Conservation (phyloP, 2,888 invertebrate genomes). For the Orthosia gothica region DNA sequence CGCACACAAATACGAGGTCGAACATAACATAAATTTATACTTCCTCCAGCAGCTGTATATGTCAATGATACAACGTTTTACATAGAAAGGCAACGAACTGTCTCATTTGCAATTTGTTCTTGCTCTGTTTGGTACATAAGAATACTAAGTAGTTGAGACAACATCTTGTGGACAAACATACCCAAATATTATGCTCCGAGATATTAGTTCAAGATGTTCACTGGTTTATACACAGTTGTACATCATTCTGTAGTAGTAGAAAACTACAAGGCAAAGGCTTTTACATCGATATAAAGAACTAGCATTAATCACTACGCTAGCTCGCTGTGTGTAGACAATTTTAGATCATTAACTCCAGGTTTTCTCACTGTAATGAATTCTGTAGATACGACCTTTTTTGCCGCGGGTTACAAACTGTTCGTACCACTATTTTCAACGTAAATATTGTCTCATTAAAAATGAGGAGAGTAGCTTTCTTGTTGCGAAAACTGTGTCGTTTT, state of each 20-base stretch:
- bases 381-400: neutral
- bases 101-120: slow-evolving; percentile 26
- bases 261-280: neutral
- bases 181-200: slow-evolving; percentile 9
- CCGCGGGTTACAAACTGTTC: neutral
- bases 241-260: neutral
- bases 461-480: neutral
- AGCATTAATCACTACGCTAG: neutral
- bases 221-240: neutral
- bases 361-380: neutral
- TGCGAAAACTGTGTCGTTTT: neutral
- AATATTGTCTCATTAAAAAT: slow-evolving; percentile 7
- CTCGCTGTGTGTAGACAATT: slow-evolving; percentile 21
- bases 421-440: neutral
- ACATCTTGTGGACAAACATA: slow-evolving; percentile 26
- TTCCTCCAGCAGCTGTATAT: neutral
- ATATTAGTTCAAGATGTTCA: neutral
- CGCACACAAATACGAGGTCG: slow-evolving; percentile 14
- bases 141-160: slow-evolving; percentile 40
- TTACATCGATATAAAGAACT: neutral
- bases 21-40: slow-evolving; percentile 17
- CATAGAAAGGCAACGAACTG: slow-evolving; percentile 21
- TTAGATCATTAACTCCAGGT: slow-evolving; percentile 26
- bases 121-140: slow-evolving; percentile 30
- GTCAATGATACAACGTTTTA: slow-evolving; percentile 29